Evolutionary conservation across 2,797 vertebrate species (phyloP).

Genomic region (Trematomus bernacchii): DNA sequence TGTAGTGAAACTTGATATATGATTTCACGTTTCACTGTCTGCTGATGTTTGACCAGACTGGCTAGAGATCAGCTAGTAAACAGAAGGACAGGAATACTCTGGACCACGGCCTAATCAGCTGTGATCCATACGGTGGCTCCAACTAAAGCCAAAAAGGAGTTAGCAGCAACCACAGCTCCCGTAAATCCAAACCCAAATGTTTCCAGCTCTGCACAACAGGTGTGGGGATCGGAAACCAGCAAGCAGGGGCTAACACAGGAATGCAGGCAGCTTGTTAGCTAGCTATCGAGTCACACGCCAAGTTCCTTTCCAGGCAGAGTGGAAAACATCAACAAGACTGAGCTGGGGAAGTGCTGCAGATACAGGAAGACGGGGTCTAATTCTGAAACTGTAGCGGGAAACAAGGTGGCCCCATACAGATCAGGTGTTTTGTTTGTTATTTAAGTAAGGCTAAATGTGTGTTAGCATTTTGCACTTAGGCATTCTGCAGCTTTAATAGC

Average conservation of each 20-base stretch:
- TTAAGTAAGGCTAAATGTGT: background rate
- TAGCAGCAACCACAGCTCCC: constrained; percentile 17
- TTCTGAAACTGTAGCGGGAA: background rate
- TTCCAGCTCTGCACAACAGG: constrained; percentile 53
- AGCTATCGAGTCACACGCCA: constrained; percentile 9
- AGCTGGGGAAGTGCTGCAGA: constrained; percentile 22
- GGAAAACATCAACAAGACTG: constrained; percentile 28
- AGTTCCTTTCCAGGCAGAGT: constrained; percentile 40
- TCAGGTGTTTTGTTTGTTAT: background rate
- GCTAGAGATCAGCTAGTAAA: constrained; percentile 27
- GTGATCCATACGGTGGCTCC: constrained; percentile 38
- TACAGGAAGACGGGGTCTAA: constrained; percentile 21
- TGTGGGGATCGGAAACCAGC: constrained; percentile 31
- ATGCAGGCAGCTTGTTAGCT: constrained; percentile 32
- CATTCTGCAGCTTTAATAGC: background rate
- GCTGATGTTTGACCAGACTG: constrained; percentile 25
- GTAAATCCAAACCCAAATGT: constrained; percentile 23
- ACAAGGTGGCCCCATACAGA: too few species aligned
- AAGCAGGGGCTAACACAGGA: constrained; percentile 28
- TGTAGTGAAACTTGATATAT: constrained; percentile 13
- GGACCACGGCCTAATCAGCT: constrained; percentile 35
- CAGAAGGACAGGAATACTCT: constrained; percentile 17
- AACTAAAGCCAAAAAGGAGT: constrained; percentile 25
- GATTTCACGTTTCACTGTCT: constrained; percentile 9
- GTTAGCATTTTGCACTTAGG: background rate